A percentile compares a stretch with the other conserved stretches of the same genome.
phyloP scores from a whole-genome alignment of 2,888 invertebrate genomes.

The Cataglyphis cursor region DNA sequence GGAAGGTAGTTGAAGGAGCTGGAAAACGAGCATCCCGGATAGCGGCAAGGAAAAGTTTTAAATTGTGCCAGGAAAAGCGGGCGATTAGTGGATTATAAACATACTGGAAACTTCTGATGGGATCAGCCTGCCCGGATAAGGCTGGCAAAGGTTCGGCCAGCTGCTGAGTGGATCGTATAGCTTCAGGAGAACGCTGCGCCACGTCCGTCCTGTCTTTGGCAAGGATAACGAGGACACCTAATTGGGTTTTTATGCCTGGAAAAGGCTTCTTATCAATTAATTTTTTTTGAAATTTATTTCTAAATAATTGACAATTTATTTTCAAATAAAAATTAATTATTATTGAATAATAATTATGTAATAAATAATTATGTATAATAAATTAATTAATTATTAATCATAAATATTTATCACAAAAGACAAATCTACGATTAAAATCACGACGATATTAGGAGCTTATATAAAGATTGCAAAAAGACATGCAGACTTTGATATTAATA shows the following conservation, averaged over 20 bases:
- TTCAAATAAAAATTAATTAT: constrained; percentile 1
- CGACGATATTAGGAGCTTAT: not conserved
- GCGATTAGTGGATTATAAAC: constrained; percentile 86
- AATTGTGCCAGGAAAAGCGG: constrained; percentile 83
- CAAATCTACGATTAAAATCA: not conserved
- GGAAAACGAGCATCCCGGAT: constrained; percentile 69
- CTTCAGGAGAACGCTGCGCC: constrained; percentile 44
- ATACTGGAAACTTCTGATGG: constrained; percentile 84
- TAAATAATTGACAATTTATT: not conserved
- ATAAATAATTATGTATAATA: too few relatives aligned
- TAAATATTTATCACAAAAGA: not conserved
- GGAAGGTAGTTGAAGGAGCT: constrained; percentile 58
- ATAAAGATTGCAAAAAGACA: not conserved
- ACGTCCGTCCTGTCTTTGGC: constrained; percentile 14
- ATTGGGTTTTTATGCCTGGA: constrained; percentile 20
- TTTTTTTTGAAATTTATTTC: not conserved
- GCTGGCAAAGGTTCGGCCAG: constrained; percentile 59
- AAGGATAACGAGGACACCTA: constrained; percentile 33
- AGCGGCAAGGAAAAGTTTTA: constrained; percentile 83
- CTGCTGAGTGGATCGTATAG: constrained; percentile 62
- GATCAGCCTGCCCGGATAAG: constrained; percentile 74
- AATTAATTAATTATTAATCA: too few relatives aligned
- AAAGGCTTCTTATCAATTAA: not conserved
- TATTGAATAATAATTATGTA: too few relatives aligned
- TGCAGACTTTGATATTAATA: not conserved